These are phyloP conservation scores for Archips crataeganus DNA, from an alignment of 2,888 invertebrate species.

Conservation along the genomic window DNA sequence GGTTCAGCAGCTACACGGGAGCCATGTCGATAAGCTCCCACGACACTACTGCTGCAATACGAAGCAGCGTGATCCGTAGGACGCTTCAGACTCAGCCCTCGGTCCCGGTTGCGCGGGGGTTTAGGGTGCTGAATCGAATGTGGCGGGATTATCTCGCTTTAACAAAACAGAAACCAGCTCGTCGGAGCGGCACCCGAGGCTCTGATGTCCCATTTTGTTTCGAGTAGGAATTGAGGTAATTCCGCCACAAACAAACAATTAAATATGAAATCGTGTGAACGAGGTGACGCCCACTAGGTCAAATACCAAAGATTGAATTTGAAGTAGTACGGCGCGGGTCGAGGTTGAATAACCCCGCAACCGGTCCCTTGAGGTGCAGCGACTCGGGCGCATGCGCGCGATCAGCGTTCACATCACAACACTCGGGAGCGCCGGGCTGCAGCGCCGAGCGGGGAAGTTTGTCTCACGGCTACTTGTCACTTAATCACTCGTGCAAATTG, in stretches of 20 bases:
- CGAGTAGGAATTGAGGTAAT: background rate
- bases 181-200: background rate
- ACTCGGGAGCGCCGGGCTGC: constrained; percentile 1
- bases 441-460: background rate
- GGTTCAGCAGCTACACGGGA: constrained; percentile 9
- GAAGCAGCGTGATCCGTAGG: constrained; percentile 1
- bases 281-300: constrained; percentile 24
- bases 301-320: constrained; percentile 18
- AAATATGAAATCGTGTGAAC: constrained; percentile 8
- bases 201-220: background rate
- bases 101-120: constrained; percentile 1
- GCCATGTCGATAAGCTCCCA: constrained; percentile 25
- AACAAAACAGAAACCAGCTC: background rate
- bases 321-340: constrained; percentile 11
- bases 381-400: constrained; percentile 8
- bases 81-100: background rate
- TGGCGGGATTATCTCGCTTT: constrained; percentile 2
- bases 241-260: background rate
- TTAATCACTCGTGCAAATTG: constrained; percentile 1
- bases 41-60: background rate
- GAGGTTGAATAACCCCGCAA: constrained; percentile 39
- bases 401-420: constrained; percentile 8
- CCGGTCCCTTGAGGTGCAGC: constrained; percentile 28
- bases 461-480: constrained; percentile 13
- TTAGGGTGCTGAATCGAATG: background rate